Evolutionary conservation across 2,113 vertebrate species (phyloP), one percentile per base, ranked within the genome.

Genomic region (Melierax canorus): DNA sequence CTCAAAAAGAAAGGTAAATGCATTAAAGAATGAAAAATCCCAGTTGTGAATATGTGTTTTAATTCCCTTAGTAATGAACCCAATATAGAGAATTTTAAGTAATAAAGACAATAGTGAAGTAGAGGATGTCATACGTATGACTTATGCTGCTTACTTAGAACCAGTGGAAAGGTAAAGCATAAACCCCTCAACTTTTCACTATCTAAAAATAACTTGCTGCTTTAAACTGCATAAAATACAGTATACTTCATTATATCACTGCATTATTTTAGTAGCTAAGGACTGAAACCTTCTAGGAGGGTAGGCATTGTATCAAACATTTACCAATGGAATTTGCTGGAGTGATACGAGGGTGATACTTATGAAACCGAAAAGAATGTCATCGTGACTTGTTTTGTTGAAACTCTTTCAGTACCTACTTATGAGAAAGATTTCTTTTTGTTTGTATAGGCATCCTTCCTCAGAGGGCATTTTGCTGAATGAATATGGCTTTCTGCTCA

Each of bases 401-500:
- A 92, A 95, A 82, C 21, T 69, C 58, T 53, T 94, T 90, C 86
- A 71, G 17, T 84, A 93, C 27, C 79, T 92, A 77, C 29, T 87
- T 71, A 79, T 53, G 77, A 91, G 48, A 92, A 83, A 71, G 48
- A 87, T 60, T 77, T 92, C 17, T 96, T 90, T 91, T 74, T 79
- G 43, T 75, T 60, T 95, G 64, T 72, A 73, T 39, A 87, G 66
- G 55, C 48, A 72, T 74, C 39, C 50, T 92, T 94, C 73, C 74
- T 93, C 24, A 45, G 75, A 95, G 56, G 46, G 16, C 15, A 73
- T 92, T 94, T 94, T 81, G 88, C 41, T 81, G 81, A 95, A 56
- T 81, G 78, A 95, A 56, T 59, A 59, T 13, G 73, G 15, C 75
- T 96, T 96, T 94, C 43, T 95, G 34, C 66, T 96, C 72, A 67